Evolutionary conservation across 1,140 invertebrate genomes (phyloP).

Genomic region (Cephus cinctus): DNA sequence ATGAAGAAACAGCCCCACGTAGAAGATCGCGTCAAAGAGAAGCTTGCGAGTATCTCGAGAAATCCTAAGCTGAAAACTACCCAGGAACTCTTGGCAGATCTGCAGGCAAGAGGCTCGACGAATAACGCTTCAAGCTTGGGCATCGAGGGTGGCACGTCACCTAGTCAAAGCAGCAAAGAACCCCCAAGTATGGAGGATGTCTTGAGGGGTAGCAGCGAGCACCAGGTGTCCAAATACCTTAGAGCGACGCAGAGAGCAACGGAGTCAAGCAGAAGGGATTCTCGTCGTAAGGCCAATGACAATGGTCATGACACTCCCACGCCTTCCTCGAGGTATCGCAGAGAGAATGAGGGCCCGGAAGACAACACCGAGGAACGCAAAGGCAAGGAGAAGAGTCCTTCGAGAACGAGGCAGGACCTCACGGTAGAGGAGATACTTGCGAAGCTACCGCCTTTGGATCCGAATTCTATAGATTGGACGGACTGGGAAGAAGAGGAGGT

Average conservation of each 20-base stretch:
- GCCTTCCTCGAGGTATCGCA: neutral
- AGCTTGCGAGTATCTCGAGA: conserved; percentile 63
- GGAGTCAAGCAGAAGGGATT: neutral
- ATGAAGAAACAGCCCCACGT: conserved; percentile 53
- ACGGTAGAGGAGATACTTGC: conserved; percentile 61
- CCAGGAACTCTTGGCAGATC: conserved; percentile 75
- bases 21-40: conserved; percentile 64
- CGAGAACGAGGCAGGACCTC: conserved; percentile 31
- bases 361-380: conserved; percentile 16
- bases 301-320: conserved; percentile 5
- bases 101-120: conserved; percentile 67
- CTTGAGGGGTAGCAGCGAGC: conserved; percentile 36
- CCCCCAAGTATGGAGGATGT: conserved; percentile 44
- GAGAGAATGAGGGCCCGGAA: neutral
- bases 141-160: conserved; percentile 38
- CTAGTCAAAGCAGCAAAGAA: conserved; percentile 46
- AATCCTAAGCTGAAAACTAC: conserved; percentile 81
- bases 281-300: conserved; percentile 19
- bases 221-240: conserved; percentile 23
- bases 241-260: conserved; percentile 4
- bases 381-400: conserved; percentile 2
- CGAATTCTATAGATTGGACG: conserved; percentile 58
- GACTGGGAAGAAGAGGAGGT: conserved; percentile 43
- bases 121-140: conserved; percentile 5
- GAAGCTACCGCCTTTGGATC: conserved; percentile 64